Evolutionary conservation across 2,113 vertebrate species (phyloP), one percentile per base, ranked within the genome.

Genomic region (Acinonyx jubatus): DNA sequence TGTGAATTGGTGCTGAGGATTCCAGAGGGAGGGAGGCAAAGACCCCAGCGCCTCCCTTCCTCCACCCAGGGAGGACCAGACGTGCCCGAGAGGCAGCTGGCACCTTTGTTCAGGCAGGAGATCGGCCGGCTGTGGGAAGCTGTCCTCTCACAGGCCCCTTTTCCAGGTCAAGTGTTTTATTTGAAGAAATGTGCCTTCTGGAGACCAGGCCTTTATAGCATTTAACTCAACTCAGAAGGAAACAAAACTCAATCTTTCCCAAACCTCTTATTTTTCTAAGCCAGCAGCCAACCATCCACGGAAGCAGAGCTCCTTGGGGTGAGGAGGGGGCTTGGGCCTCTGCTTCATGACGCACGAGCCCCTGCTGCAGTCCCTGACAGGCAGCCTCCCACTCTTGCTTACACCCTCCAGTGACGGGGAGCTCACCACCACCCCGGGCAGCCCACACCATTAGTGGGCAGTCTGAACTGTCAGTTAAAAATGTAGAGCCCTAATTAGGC

Each of bases 131-230:
- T 71, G 68, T 29, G 91, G 88, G 88, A 95, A 63, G 92, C 31
- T 83, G 33, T 61, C 41, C 48, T 96, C 93, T 94, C 50, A 3
- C 0, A 27, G 80, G 76, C 48, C 50, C 81, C 61, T 89, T 97
- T 98, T 98, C 95, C 97, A 97, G 97, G 96, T 97, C 98, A 98
- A 69, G 88, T 85, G 78, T 25, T 98, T 98, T 96, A 97, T 94
- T 63, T 96, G 97, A 50, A 97, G 91, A 97, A 83, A 91, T 0
- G 0, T 55, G 69, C 66, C 87, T 96, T 89, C 84, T 71, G 94
- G 95, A 94, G 76, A 86, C 3, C 6, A 96, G 79, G 38, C 23
- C 82, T 93, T 91, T 96, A 95, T 84, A 98, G 92, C 76, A 89
- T 18, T 74, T 61, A 13, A 4, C 6, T 81, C 89, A 90, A 45